Evolutionary conservation across 1,140 invertebrate genomes (phyloP), one percentile per base, ranked within the genome.

Genomic region (Cyphomyrmex costatus): DNA sequence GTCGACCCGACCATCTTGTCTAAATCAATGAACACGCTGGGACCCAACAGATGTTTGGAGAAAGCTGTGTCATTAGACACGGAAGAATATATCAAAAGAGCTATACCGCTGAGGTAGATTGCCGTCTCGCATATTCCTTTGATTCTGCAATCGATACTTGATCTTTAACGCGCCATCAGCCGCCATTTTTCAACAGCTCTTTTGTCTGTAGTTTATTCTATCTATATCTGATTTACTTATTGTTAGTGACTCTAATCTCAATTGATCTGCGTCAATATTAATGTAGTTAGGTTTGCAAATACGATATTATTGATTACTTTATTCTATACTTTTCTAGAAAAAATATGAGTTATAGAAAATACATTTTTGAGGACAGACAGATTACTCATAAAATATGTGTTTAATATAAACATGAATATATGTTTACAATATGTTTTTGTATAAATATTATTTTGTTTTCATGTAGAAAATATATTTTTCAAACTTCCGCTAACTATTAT

Each of bases 1-100:
- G 27, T 21, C 74, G n/a, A 70, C 42, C 56, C 82, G 10, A 70
- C 71, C 74, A 56, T 74, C 71, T 85, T 63, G 63, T 84, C 61
- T 76, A 68, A 85, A 70, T 84, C 82, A 87, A 87, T 87, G 73
- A 60, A 84, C 82, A 77, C 53, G 21, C 63, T 70, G 49, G 71
- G 82, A 68, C 42, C 71, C 27, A 24, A 27, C 71, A 85, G 83
- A 78, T 77, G 51, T 70, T 79, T 51, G 30, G 58, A 66, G 51
- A 56, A 51, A 71, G 24, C 79, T 24, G 24, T 83, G 53, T 83
- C 79, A 83, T 83, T 74, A 83, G 79, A 61, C 24, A 49, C 36
- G 27, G 36, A 74, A 83, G 68, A 83, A 74, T 61, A 82, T 58
- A 49, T 74, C 68, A 60, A 7, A 12, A n/a, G 33, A 27, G 10